Evolutionary conservation across 2,888 invertebrate species (phyloP).

Genomic region (Ophion costatus): DNA sequence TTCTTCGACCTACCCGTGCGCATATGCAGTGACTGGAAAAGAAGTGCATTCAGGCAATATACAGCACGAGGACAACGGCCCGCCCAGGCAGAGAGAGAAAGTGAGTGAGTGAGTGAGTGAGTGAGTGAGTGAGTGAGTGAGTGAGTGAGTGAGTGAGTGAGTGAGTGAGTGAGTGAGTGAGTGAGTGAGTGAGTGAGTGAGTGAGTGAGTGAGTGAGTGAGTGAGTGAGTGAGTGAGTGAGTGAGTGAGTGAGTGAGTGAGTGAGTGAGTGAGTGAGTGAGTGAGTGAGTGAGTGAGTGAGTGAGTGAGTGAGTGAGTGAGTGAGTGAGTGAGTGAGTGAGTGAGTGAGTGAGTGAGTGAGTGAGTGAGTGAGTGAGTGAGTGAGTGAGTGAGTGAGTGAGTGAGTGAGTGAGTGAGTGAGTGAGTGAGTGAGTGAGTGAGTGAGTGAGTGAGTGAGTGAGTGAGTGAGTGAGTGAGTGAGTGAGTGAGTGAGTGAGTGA

Average conservation of each 20-base stretch:
- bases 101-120: too few species aligned
- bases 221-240: conserved; percentile 14
- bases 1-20: conserved; percentile 34
- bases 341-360: too few species aligned
- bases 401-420: too few species aligned
- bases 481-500: too few species aligned
- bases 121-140: too few species aligned
- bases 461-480: too few species aligned
- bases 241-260: background rate
- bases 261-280: background rate
- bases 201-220: background rate
- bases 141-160: too few species aligned
- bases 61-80: conserved; percentile 22
- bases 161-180: too few species aligned
- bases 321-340: background rate
- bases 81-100: background rate
- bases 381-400: too few species aligned
- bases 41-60: conserved; percentile 32
- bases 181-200: background rate
- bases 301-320: conserved; percentile 14
- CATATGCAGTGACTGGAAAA: conserved; percentile 3
- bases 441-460: too few species aligned
- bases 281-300: background rate
- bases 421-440: too few species aligned
- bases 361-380: too few species aligned